These are phyloP conservation scores for Phytoseiulus persimilis DNA, from an alignment of 2,888 invertebrate genomes.

Conservation along the genomic window DNA sequence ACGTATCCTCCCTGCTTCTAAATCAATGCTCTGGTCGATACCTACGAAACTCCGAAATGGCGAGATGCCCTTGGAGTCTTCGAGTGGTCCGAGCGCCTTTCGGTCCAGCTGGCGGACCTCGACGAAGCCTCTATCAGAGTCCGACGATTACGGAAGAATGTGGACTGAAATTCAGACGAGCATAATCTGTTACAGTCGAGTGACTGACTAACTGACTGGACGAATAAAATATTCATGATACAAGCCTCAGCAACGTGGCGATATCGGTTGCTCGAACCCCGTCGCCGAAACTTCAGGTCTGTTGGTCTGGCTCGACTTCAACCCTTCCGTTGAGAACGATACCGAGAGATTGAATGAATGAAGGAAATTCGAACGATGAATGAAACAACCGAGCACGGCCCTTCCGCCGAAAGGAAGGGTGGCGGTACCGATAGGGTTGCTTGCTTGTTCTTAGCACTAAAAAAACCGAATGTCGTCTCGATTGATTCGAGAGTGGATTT, in stretches of 20 bases:
- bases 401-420: not conserved
- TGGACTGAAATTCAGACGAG: too few relatives aligned
- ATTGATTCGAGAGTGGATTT: constrained; percentile 8
- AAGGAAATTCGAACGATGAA: not conserved
- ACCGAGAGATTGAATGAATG: not conserved
- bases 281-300: not conserved
- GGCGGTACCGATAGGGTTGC: not conserved
- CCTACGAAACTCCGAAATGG: too few relatives aligned
- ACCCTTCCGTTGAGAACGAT: not conserved
- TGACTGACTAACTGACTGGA: not conserved
- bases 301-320: not conserved
- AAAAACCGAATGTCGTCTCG: not conserved
- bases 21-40: too few relatives aligned
- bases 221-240: not conserved
- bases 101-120: too few relatives aligned
- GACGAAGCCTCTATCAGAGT: too few relatives aligned
- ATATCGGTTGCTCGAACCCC: not conserved
- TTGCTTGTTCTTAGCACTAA: not conserved
- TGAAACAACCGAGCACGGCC: not conserved
- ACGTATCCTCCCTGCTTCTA: too few relatives aligned
- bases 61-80: too few relatives aligned
- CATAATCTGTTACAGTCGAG: too few relatives aligned
- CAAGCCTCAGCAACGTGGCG: not conserved
- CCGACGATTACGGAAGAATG: too few relatives aligned
- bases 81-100: too few relatives aligned